Conservation (phyloP, 2,113 vertebrate species). For the Gallinago paraguaiae region DNA sequence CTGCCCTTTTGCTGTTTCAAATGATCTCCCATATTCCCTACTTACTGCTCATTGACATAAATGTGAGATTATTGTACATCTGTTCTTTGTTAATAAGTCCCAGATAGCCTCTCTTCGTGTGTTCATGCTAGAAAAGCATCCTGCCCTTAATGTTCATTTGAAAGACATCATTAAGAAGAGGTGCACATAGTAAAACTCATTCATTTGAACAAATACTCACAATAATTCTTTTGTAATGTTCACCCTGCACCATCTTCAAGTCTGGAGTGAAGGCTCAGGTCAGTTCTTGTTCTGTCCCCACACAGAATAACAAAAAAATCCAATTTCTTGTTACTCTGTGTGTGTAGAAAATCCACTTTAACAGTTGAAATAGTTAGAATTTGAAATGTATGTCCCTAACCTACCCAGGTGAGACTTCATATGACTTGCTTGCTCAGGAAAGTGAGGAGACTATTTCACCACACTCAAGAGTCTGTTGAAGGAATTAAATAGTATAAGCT, state of each 20-base stretch:
- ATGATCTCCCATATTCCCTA: background rate
- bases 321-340: background rate
- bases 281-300: background rate
- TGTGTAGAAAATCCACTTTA: conserved; percentile 18
- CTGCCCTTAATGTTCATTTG: background rate
- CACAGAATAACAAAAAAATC: background rate
- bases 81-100: background rate
- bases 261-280: background rate
- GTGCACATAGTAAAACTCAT: background rate
- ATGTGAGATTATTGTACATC: background rate
- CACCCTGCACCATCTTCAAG: background rate
- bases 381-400: background rate
- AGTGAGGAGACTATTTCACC: background rate
- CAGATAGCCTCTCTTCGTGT: background rate
- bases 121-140: background rate
- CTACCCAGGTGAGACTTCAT: background rate
- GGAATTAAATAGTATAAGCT: conserved; percentile 2
- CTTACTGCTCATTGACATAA: background rate
- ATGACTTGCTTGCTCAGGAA: background rate
- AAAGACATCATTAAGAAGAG: background rate
- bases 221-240: background rate
- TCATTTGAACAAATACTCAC: background rate
- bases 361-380: conserved; percentile 4
- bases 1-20: background rate
- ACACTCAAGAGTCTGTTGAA: background rate